Evolutionary conservation across 1,140 invertebrate species (phyloP).

Genomic region (Eufriesea mexicana): DNA sequence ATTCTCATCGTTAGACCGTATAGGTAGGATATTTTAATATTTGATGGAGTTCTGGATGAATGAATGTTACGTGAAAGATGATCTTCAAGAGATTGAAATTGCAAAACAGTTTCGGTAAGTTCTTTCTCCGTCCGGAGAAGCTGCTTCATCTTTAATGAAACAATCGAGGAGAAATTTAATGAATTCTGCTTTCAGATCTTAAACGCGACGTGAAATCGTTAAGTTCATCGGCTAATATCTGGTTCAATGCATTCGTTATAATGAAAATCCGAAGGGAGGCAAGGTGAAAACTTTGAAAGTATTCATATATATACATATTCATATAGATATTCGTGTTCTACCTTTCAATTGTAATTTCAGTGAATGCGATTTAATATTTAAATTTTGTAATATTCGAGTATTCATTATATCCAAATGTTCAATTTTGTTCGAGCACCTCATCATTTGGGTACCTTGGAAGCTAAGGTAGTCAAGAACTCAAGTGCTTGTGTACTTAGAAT

Average conservation of each 20-base stretch:
- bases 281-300: slow-evolving; percentile 10
- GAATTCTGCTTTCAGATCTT: slow-evolving; percentile 3
- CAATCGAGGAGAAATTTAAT: slow-evolving; percentile 19
- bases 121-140: background rate
- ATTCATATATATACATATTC: background rate
- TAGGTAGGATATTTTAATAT: background rate
- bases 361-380: background rate
- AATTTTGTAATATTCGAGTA: background rate
- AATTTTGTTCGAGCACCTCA: background rate
- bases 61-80: background rate
- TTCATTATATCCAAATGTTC: background rate
- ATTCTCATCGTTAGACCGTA: no score
- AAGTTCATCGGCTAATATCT: background rate
- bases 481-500: background rate
- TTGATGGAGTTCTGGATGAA: background rate
- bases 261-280: background rate
- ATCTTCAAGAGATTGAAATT: background rate
- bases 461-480: background rate
- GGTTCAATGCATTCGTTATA: background rate
- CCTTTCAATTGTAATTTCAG: no score
- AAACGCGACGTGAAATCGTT: slow-evolving; percentile 23
- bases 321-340: no score
- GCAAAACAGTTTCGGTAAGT: background rate
- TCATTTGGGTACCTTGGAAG: background rate
- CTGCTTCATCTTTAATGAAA: background rate